Evolutionary conservation across 2,888 invertebrate genomes (phyloP).

Genomic region (Andrena marginata): DNA sequence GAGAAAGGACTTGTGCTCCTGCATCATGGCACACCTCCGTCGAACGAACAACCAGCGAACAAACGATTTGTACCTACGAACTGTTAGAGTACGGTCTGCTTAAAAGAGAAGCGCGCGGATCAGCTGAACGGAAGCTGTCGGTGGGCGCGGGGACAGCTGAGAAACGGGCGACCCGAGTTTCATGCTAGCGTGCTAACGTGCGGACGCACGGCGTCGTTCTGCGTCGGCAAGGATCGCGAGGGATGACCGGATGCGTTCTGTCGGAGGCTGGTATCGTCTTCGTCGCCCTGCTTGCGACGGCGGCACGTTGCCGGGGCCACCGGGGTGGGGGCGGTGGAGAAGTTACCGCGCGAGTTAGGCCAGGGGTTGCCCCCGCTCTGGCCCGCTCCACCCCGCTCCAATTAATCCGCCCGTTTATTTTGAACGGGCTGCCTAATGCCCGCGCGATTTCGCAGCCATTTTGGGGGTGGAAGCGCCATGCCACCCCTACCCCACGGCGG

Average conservation of each 20-base stretch:
- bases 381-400: conserved; percentile 74
- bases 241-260: conserved; percentile 60
- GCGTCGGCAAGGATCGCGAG: conserved; percentile 55
- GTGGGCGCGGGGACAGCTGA: conserved; percentile 43
- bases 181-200: conserved; percentile 73
- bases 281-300: conserved; percentile 35
- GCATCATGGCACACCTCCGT: conserved; percentile 76
- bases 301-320: conserved; percentile 38
- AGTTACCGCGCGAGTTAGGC: conserved; percentile 51
- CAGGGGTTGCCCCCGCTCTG: conserved; percentile 33
- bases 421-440: conserved; percentile 81
- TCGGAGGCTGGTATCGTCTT: conserved; percentile 32
- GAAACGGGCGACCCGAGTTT: conserved; percentile 43
- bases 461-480: conserved; percentile 82
- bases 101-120: background rate
- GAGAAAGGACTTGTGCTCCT: conserved; percentile 90
- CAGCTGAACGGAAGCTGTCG: conserved; percentile 4
- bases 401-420: conserved; percentile 85
- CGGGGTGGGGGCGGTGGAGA: conserved; percentile 38
- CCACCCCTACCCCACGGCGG: conserved; percentile 38
- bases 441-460: conserved; percentile 84
- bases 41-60: background rate
- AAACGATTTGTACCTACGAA: background rate
- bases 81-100: background rate
- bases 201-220: conserved; percentile 75